Percentiles rank a stretch among this genome's conserved stretches.
Evolutionary conservation across 2,797 vertebrate genomes (phyloP).

Genomic region (Molossus alvarezi): DNA sequence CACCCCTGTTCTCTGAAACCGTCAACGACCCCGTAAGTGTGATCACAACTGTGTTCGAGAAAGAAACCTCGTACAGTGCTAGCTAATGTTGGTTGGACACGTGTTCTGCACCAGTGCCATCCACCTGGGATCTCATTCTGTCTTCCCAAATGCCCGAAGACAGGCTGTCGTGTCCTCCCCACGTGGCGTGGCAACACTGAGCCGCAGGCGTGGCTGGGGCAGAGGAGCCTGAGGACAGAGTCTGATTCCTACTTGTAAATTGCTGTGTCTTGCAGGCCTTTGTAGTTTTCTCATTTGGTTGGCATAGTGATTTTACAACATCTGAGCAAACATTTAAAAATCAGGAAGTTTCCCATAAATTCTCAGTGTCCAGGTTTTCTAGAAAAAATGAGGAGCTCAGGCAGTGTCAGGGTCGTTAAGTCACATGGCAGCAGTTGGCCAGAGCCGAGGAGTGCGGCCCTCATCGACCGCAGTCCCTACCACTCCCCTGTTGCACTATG

Average conservation of each 20-base stretch:
- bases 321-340: not conserved
- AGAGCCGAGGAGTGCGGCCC: not conserved
- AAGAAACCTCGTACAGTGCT: accelerated
- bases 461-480: accelerated
- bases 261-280: not conserved
- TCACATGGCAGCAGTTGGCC: not conserved
- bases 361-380: not conserved
- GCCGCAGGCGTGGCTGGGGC: accelerated
- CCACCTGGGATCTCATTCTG: not conserved
- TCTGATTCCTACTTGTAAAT: not conserved
- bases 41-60: not conserved
- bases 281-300: not conserved
- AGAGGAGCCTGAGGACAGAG: too few species aligned
- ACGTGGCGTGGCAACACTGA: not conserved
- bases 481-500: not conserved
- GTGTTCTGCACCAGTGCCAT: accelerated
- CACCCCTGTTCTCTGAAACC: constrained; percentile 95
- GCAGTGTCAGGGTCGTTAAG: accelerated
- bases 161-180: accelerated
- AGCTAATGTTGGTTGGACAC: accelerated
- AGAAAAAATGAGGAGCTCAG: not conserved
- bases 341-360: not conserved
- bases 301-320: not conserved
- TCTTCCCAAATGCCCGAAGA: not conserved
- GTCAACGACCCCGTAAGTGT: constrained; percentile 93